Evolutionary conservation across 1,140 invertebrate genomes (phyloP).

Genomic region (Aphidius ervi): DNA sequence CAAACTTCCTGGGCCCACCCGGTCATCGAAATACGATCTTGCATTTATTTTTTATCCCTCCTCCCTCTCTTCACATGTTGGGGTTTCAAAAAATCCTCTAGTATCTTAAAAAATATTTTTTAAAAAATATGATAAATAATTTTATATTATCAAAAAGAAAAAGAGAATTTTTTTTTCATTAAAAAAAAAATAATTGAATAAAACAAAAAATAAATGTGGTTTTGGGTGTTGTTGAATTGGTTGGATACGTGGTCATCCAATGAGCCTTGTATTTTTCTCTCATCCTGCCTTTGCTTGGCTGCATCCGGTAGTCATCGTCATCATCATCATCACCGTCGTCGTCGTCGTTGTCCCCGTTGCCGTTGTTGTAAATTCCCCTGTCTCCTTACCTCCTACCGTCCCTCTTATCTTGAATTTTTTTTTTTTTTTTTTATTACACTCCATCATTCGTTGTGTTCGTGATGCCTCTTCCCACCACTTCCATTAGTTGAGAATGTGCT

Average conservation of each 20-base stretch:
- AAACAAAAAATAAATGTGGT: too few species aligned
- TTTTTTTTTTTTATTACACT: constrained; percentile 10
- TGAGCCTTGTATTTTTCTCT: constrained; percentile 3
- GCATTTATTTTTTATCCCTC: background rate
- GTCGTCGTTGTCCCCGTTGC: constrained; percentile 13
- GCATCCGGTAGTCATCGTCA: constrained; percentile 8
- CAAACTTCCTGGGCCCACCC: constrained; percentile 14
- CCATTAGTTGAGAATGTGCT: background rate
- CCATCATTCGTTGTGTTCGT: constrained; percentile 10
- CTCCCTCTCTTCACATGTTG: too few species aligned
- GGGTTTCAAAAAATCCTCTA: too few species aligned
- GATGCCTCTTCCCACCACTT: constrained; percentile 14
- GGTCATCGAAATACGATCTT: constrained; percentile 6
- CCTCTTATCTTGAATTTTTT: constrained; percentile 13
- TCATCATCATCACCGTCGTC: constrained; percentile 8
- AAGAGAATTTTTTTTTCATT: too few species aligned
- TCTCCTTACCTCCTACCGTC: constrained; percentile 4
- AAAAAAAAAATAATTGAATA: too few species aligned
- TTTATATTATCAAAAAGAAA: background rate
- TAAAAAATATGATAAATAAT: background rate
- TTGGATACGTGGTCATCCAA: constrained; percentile 14
- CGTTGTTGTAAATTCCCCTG: background rate
- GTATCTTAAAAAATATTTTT: too few species aligned
- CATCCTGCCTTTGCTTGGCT: background rate
- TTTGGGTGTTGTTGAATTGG: constrained; percentile 12